phyloP scores from a whole-genome alignment of 2,113 vertebrate species.

The Ailurus styani region DNA sequence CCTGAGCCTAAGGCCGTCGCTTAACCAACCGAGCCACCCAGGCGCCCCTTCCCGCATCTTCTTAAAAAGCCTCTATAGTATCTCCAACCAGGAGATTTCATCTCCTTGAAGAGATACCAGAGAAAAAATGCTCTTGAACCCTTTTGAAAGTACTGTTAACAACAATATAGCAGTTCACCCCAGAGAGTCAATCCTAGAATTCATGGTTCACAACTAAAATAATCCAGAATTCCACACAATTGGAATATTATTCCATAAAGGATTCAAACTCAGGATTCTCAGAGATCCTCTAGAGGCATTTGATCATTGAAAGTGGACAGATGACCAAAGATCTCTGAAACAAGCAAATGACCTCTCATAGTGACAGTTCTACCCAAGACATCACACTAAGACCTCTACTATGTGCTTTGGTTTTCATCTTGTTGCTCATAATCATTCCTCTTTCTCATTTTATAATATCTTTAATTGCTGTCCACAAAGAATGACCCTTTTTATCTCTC shows the following conservation, averaged over 20 bases:
- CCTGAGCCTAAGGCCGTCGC: too few relatives aligned
- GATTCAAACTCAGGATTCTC: neutral
- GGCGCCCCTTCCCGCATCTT: neutral
- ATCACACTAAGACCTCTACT: neutral
- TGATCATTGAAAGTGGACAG: neutral
- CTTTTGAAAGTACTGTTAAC: neutral
- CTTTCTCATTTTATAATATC: neutral
- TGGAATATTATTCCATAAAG: neutral
- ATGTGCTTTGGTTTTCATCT: neutral
- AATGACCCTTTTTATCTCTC: neutral
- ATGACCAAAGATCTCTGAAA: neutral
- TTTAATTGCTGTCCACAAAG: neutral
- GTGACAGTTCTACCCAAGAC: neutral
- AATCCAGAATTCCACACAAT: neutral
- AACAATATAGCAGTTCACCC: neutral
- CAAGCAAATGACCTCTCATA: neutral
- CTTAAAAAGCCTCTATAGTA: neutral
- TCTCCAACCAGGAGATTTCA: neutral
- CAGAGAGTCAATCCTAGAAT: neutral
- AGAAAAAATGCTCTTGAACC: neutral
- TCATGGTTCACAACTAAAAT: neutral
- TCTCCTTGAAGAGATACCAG: neutral
- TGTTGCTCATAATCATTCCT: neutral
- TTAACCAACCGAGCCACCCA: too few relatives aligned
- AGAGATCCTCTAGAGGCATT: neutral